Conservation (phyloP, 2,113 vertebrate species). For the Heterotilapia buettikoferi region DNA sequence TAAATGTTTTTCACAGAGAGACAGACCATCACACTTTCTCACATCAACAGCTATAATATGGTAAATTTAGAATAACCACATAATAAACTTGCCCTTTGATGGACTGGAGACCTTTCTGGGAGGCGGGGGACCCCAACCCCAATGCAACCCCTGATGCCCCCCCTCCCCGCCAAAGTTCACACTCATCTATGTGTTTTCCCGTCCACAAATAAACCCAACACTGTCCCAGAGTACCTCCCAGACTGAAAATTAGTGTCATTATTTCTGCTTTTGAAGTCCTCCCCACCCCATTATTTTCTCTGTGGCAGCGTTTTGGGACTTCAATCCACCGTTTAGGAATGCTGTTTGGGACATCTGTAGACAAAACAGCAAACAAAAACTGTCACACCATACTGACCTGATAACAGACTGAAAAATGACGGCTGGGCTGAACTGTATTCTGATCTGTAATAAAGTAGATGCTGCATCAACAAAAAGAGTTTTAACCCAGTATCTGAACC, state of each 20-base stretch:
- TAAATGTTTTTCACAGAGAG: background rate
- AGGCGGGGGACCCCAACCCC: background rate
- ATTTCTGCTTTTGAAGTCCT: background rate
- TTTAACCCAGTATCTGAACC: background rate
- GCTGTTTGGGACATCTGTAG: background rate
- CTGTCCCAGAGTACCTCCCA: background rate
- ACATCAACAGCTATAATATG: background rate
- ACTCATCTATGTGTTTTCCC: background rate
- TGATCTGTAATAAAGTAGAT: background rate
- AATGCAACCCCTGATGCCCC: background rate
- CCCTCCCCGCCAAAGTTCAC: background rate
- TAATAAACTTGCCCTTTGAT: background rate
- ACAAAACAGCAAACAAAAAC: background rate
- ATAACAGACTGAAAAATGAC: background rate
- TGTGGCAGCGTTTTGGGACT: background rate
- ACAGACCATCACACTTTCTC: background rate
- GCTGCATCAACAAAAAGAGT: background rate
- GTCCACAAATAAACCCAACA: background rate
- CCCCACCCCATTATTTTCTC: background rate
- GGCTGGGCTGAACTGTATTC: background rate
- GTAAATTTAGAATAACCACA: background rate
- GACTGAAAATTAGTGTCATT: background rate
- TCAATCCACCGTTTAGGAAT: background rate
- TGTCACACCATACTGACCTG: background rate
- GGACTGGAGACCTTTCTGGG: background rate